Base-by-base conservation (phyloP, 1,140 invertebrate species). In the Theocolax elegans region DNA sequence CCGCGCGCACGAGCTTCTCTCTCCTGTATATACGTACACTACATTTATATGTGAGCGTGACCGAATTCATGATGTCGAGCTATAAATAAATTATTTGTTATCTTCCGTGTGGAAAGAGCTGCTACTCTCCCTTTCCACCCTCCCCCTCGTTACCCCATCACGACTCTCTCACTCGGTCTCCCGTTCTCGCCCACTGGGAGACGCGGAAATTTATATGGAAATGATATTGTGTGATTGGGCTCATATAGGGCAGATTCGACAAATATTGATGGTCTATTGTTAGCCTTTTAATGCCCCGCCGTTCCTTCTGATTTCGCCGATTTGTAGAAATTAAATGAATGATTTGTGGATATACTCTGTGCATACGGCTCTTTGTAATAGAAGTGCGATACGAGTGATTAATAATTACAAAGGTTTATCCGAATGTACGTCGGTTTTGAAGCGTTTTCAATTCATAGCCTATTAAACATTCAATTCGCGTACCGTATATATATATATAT, bases 11-110 rank as follows among this genome's bases (percentile, higher is more conserved):
- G 23, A 10, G 31, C 38, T 46, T 23, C 31, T 35, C 10, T 35
- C 31, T 35, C 4, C 31, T 35, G 31, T 35, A 35, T 35, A 35
- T 35, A 35, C 31, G 10, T 35, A 35, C 31, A 35, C 31, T 35
- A 10, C 31, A 35, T 35, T 6, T 35, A 35, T 25, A 23, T 42
- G 21, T 46, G 42, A 67, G 35, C 66, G 66, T 67, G 67, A 62
- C 67, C 67, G 19, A 60, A 56, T 42, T 56, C 40, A 25, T 38
- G 35, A 54, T 54, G 38, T n/a, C 40, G 58, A 12, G 48, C 67
- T 46, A 56, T 69, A 69, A 69, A 69, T 69, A 69, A 69, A 69
- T 69, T 69, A 69, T 69, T 68, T 53, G 54, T 51, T 60, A 68
- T 68, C 66, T 68, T 1, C 13, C 40, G n/a, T 54, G 51, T 35